Conservation (phyloP, 2,797 vertebrate species). For the Odontamblyopus rebecca region DNA sequence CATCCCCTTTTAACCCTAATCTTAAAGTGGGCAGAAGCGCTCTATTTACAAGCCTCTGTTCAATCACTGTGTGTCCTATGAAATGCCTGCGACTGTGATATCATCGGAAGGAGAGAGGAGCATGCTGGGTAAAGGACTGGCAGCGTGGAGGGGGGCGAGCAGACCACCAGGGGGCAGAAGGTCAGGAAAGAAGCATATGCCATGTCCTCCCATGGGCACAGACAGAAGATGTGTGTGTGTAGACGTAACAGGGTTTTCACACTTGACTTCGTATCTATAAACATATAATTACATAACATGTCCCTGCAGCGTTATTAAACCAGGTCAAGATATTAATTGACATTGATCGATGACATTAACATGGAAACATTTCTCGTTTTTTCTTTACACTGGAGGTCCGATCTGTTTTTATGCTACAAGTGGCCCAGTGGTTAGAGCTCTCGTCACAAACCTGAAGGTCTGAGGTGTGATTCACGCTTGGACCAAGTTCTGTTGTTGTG, state of each 20-base stretch:
- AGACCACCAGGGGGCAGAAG: conserved; percentile 45
- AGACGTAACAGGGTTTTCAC: conserved; percentile 36
- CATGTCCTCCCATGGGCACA: conserved; percentile 28
- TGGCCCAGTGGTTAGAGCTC: too few species aligned
- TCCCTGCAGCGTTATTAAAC: background rate
- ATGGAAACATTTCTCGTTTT: too few species aligned
- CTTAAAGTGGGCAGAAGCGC: conserved; percentile 31
- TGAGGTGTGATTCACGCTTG: too few species aligned
- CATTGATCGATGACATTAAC: too few species aligned
- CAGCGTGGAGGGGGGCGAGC: conserved; percentile 31
- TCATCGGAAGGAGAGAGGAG: conserved; percentile 44
- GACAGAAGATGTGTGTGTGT: conserved; percentile 38
- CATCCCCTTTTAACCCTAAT: conserved; percentile 67
- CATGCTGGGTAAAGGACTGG: conserved; percentile 34
- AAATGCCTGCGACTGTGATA: conserved; percentile 43
- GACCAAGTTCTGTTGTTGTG: too few species aligned
- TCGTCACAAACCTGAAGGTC: too few species aligned
- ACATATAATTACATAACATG: background rate
- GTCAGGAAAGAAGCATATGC: conserved; percentile 57
- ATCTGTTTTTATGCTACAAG: too few species aligned
- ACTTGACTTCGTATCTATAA: conserved; percentile 19
- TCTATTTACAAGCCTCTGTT: conserved; percentile 34
- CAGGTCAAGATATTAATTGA: too few species aligned
- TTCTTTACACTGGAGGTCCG: too few species aligned
- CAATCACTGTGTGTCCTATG: conserved; percentile 53